Conservation (phyloP, 1,140 invertebrate species). For the Lithobius niger region DNA sequence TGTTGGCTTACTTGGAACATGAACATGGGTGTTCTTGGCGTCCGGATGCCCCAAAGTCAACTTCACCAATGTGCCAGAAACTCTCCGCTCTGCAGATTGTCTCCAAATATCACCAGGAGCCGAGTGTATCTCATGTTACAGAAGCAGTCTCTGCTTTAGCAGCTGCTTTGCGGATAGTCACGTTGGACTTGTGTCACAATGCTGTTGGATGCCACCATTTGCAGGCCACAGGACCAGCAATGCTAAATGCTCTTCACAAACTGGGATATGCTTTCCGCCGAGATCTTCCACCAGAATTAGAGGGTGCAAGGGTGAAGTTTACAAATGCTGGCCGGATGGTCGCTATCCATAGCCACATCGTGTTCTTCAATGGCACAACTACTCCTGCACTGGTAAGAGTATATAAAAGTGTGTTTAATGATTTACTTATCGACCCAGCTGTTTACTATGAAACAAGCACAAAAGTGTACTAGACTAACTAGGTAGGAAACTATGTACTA, state of each 20-base stretch:
- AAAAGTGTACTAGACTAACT: too few relatives aligned
- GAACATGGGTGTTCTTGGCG: conserved; percentile 4
- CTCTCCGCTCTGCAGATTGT: too few relatives aligned
- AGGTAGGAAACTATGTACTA: too few relatives aligned
- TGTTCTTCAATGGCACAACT: conserved; percentile 17
- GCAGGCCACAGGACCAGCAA: conserved; percentile 17
- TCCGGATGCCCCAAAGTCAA: conserved; percentile 3
- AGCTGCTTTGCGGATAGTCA: conserved; percentile 22
- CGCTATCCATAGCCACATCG: conserved; percentile 17
- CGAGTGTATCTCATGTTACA: conserved; percentile 18
- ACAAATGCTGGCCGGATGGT: conserved; percentile 14
- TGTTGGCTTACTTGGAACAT: neutral
- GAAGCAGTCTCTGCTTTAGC: conserved; percentile 27
- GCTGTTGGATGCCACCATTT: conserved; percentile 11
- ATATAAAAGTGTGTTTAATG: too few relatives aligned
- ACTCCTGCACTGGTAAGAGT: conserved; percentile 16
- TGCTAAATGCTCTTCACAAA: conserved; percentile 11
- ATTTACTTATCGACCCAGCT: too few relatives aligned
- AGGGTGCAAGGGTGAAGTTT: conserved; percentile 18
- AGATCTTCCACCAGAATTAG: conserved; percentile 18
- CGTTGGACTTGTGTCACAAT: conserved; percentile 21
- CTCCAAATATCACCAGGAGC: conserved; percentile 14
- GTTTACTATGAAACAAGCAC: too few relatives aligned
- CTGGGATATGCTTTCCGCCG: conserved; percentile 12
- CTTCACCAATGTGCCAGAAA: conserved; percentile 1